phyloP scores from a whole-genome alignment of 1,140 invertebrate species.

The Zophobas atratus region DNA sequence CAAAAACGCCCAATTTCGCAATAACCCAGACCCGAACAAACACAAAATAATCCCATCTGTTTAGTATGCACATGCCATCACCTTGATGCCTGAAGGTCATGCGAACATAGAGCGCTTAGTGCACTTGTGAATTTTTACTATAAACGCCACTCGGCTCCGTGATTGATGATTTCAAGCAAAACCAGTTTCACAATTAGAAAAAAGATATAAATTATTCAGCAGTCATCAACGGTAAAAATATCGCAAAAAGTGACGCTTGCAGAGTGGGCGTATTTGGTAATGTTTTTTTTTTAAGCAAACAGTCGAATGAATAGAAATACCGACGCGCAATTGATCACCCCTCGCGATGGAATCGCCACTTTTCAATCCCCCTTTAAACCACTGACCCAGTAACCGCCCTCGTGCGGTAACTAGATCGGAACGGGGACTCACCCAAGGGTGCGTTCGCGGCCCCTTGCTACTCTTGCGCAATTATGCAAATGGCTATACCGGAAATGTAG shows the following conservation, averaged over 20 bases:
- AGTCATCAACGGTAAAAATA: conserved; percentile 3
- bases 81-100: conserved; percentile 23
- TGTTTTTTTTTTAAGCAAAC: neutral
- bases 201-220: conserved; percentile 20
- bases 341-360: too few relatives aligned
- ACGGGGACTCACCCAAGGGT: too few relatives aligned
- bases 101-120: neutral
- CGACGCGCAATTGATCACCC: neutral
- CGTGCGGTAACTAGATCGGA: too few relatives aligned
- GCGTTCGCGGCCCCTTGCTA: too few relatives aligned
- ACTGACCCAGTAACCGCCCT: too few relatives aligned
- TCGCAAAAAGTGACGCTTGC: neutral
- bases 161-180: conserved; percentile 5
- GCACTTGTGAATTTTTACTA: conserved; percentile 31
- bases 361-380: too few relatives aligned
- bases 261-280: neutral
- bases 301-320: neutral
- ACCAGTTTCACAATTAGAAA: conserved; percentile 4
- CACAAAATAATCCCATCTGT: conserved; percentile 7
- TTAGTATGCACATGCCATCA: conserved; percentile 24
- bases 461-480: too few relatives aligned
- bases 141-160: conserved; percentile 1
- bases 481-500: too few relatives aligned
- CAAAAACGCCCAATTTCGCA: conserved; percentile 6
- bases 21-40: neutral